Percentiles rank a stretch among this genome's conserved stretches.
Conservation (phyloP, 2,113 vertebrate species). For the Gambusia affinis region DNA sequence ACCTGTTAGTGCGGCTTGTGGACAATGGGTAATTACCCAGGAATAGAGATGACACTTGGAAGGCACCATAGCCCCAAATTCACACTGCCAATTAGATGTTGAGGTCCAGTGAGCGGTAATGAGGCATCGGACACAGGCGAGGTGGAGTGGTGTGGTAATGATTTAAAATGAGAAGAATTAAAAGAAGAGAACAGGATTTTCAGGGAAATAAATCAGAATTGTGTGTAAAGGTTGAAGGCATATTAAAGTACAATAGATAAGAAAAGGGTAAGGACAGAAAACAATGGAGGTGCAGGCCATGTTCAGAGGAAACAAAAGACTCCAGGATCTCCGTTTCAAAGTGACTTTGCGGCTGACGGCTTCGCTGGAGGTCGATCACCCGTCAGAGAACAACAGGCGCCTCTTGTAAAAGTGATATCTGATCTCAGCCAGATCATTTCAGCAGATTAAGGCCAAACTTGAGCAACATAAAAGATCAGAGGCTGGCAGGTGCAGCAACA, state of each 20-base stretch:
- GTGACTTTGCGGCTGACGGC: slow-evolving; percentile 49
- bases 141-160: neutral
- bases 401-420: slow-evolving; percentile 44
- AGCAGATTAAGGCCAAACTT: slow-evolving; percentile 56
- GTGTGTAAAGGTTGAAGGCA: neutral
- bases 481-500: slow-evolving; percentile 28
- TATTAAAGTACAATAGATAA: neutral
- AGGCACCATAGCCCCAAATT: slow-evolving; percentile 39
- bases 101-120: slow-evolving; percentile 56
- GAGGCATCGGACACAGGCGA: slow-evolving; percentile 28
- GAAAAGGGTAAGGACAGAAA: neutral
- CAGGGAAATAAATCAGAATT: neutral
- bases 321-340: slow-evolving; percentile 49
- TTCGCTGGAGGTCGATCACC: slow-evolving; percentile 55
- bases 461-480: slow-evolving; percentile 48
- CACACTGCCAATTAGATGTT: slow-evolving; percentile 56
- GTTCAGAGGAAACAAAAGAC: slow-evolving; percentile 7
- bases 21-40: slow-evolving; percentile 59
- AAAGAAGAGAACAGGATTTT: neutral
- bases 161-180: neutral
- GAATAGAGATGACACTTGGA: slow-evolving; percentile 37
- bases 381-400: slow-evolving; percentile 44
- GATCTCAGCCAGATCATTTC: slow-evolving; percentile 61
- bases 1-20: slow-evolving; percentile 43
- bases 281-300: slow-evolving; percentile 1